phyloP scores from a whole-genome alignment of 2,888 invertebrate species.

The Pteria penguin region DNA sequence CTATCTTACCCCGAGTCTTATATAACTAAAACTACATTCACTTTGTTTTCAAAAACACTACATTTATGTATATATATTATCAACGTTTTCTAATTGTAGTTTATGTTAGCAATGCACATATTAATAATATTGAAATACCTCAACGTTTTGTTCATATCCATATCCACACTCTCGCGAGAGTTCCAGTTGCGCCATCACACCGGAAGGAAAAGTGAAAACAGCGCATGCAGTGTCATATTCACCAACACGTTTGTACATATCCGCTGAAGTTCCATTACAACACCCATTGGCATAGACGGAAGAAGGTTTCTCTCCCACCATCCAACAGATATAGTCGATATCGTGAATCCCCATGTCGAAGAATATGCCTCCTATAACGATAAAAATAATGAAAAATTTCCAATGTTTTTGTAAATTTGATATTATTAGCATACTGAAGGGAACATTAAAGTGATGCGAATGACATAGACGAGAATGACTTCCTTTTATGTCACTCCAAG shows the following conservation, averaged over 20 bases:
- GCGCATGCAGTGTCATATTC: conserved; percentile 33
- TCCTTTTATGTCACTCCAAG: too few species aligned
- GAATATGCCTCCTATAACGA: conserved; percentile 50
- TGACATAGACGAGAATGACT: not conserved
- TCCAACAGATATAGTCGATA: conserved; percentile 50
- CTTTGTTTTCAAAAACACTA: too few species aligned
- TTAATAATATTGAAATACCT: too few species aligned
- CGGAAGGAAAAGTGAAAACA: conserved; percentile 39
- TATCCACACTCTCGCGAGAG: conserved; percentile 27
- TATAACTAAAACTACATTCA: too few species aligned
- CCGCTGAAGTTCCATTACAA: conserved; percentile 7
- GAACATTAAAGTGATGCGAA: not conserved
- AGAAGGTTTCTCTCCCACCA: conserved; percentile 45
- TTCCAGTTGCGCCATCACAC: conserved; percentile 34
- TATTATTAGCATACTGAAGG: not conserved
- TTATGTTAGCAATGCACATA: too few species aligned
- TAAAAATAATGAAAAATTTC: not conserved
- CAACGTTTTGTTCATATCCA: conserved; percentile 43
- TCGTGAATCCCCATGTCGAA: conserved; percentile 51
- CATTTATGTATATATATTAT: too few species aligned
- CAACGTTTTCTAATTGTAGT: too few species aligned
- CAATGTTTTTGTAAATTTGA: not conserved
- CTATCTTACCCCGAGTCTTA: too few species aligned
- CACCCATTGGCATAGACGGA: conserved; percentile 43
- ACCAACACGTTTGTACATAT: conserved; percentile 17